Conservation (phyloP, 2,113 vertebrate genomes). For the Macrotis lagotis region DNA sequence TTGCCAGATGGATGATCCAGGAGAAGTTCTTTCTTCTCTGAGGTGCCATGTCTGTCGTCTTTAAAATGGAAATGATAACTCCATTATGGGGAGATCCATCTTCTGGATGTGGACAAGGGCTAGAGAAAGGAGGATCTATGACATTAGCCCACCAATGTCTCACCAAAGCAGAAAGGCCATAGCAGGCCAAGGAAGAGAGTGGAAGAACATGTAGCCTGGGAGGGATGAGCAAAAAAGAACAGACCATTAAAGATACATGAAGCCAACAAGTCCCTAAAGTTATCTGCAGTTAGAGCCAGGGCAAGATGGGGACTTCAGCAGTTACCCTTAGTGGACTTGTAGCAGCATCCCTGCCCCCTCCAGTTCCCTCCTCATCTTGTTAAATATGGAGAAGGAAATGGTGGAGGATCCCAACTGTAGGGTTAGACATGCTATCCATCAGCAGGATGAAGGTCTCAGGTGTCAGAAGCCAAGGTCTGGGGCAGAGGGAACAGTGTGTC, state of each 20-base stretch:
- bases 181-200: too few relatives aligned
- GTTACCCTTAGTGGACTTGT: background rate
- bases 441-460: background rate
- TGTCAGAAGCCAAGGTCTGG: too few relatives aligned
- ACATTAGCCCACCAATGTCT: background rate
- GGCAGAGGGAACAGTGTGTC: background rate
- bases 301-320: background rate
- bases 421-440: background rate
- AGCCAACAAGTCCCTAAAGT: too few relatives aligned
- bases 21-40: background rate
- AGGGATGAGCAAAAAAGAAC: background rate
- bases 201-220: background rate
- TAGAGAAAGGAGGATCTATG: background rate
- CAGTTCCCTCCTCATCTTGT: background rate
- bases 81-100: background rate
- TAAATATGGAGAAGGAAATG: background rate
- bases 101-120: background rate
- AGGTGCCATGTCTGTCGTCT: background rate
- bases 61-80: accelerated
- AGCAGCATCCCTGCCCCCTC: too few relatives aligned
- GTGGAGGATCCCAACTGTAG: too few relatives aligned
- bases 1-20: background rate
- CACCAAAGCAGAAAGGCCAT: too few relatives aligned
- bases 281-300: background rate
- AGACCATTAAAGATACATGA: background rate